Conservation (phyloP, 2,113 vertebrate species). For the Microcebus murinus region DNA sequence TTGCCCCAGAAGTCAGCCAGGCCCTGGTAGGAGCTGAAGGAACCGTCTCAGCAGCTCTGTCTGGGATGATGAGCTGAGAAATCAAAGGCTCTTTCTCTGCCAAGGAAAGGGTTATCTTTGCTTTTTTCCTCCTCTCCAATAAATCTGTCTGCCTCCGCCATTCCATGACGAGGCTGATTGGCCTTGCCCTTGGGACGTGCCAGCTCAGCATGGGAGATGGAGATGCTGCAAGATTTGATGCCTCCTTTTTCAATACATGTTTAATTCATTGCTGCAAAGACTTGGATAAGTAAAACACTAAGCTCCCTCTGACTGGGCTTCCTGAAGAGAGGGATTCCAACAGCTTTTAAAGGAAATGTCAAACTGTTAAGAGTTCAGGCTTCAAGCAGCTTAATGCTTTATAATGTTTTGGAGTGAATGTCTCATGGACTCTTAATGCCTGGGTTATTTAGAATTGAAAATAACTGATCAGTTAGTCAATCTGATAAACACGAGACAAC, state of each 20-base stretch:
- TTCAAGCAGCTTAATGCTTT: conserved; percentile 68
- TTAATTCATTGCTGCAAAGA: conserved; percentile 82
- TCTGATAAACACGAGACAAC: conserved; percentile 21
- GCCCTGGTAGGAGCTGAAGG: neutral
- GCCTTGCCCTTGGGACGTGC: conserved; percentile 72
- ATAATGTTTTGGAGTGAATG: conserved; percentile 11
- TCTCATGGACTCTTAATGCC: conserved; percentile 53
- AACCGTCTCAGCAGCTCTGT: conserved; percentile 54
- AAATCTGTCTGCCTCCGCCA: conserved; percentile 69
- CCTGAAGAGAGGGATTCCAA: conserved; percentile 50
- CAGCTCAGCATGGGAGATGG: conserved; percentile 75
- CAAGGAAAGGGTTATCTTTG: conserved; percentile 62
- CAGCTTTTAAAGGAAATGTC: conserved; percentile 70
- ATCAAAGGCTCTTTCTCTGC: conserved; percentile 65
- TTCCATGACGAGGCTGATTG: conserved; percentile 67
- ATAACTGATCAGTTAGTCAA: conserved; percentile 62
- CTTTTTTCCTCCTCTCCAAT: conserved; percentile 67
- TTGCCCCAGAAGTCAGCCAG: neutral
- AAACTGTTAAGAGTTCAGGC: conserved; percentile 73
- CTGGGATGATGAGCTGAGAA: conserved; percentile 60
- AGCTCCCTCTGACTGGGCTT: conserved; percentile 20
- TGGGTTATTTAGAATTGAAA: conserved; percentile 69
- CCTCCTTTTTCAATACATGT: conserved; percentile 78
- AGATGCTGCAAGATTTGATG: conserved; percentile 72
- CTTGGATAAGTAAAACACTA: conserved; percentile 68